Conservation (phyloP, 2,797 vertebrate species). For the Morelia viridis region DNA sequence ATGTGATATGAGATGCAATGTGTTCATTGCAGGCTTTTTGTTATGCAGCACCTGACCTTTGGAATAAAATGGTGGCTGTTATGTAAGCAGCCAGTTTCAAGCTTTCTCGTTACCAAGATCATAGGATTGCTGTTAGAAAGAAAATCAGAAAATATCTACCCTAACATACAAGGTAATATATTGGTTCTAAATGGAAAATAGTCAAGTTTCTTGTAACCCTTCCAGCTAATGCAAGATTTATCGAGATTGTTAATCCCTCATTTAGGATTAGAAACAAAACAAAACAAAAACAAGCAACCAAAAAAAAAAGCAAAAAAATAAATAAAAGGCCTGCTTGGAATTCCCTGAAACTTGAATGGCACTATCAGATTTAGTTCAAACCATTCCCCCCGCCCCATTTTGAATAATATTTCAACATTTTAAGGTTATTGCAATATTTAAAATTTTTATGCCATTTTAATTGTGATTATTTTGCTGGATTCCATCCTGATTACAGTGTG, state of each 20-base stretch:
- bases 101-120: background rate
- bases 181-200: background rate
- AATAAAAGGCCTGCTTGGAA: background rate
- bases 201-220: background rate
- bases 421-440: background rate
- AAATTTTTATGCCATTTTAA: background rate
- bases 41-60: no score
- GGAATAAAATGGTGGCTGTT: no score
- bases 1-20: no score
- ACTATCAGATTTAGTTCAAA: background rate
- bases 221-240: background rate
- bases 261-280: background rate
- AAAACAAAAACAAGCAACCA: background rate
- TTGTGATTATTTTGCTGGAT: background rate
- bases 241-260: background rate
- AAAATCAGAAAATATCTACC: no score
- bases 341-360: background rate
- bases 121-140: background rate
- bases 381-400: background rate
- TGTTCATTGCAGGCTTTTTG: no score
- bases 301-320: no score
- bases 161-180: no score
- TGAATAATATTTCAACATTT: background rate
- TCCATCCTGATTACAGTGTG: background rate
- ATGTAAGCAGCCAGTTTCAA: no score